Base-by-base conservation (phyloP, 2,888 invertebrate species). In the Lithophane ornitopus region DNA sequence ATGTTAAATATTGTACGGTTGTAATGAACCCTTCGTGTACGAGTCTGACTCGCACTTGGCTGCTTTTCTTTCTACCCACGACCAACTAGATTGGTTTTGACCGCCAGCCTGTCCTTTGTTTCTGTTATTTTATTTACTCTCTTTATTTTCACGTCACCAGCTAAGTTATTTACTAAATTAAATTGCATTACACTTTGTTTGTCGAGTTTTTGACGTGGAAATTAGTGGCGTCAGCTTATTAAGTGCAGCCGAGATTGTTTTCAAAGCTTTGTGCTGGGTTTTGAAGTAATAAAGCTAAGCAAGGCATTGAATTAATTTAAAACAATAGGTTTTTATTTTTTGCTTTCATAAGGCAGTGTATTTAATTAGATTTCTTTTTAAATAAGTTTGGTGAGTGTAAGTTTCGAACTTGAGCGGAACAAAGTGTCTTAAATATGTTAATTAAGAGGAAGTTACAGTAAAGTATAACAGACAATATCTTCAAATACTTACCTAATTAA, bases 81-180 rank as follows among this genome's bases (percentile, higher is more conserved):
- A 74, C 70, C 77, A 63, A 49, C 81, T 46, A 82, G 75, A 85
- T 88, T 87, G 81, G 78, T 84, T 87, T 87, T 80, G 85, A 85
- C 46, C 86, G 77, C 78, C 76, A 61, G 49, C 63, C 70, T 62
- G 59, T 28, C 70, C 71, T 73, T 82, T 82, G 77, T 76, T 65
- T 72, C 61, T 66, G 14, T 74, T 78, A 68, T 76, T 80, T 82
- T 78, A 80, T 83, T 83, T 79, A 69, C 73, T 65, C 56, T 44
- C 26, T 28, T 82, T 70, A 67, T 63, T 74, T 58, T 61, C 12
- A 59, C 67, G 28, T 75, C 74, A 66, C 72, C 46, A 34, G 14
- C 67, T 65, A 62, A 58, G 65, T 82, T 85, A 82, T 79, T 80
- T 71, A 81, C 59, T 78, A 70, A 80, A 85, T 80, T 81, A 77